Evolutionary conservation across 2,888 invertebrate genomes (phyloP).

Genomic region (Portevinia maculata): DNA sequence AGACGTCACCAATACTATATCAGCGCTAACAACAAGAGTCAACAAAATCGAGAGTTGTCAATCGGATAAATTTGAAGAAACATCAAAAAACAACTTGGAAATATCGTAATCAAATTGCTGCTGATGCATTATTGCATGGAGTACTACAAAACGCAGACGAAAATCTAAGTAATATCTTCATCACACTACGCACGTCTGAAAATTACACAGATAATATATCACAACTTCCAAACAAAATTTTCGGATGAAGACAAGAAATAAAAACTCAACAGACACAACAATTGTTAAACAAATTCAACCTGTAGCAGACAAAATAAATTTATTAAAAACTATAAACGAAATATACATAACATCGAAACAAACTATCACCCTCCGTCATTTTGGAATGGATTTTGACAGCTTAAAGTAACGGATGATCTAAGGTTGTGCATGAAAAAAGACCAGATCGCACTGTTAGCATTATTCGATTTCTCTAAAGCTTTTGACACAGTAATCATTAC

Average conservation of each 20-base stretch:
- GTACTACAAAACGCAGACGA: neutral
- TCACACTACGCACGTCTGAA: neutral
- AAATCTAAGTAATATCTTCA: neutral
- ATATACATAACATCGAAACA: neutral
- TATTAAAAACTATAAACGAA: slow-evolving; percentile 2
- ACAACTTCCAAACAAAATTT: neutral
- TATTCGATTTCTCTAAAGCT: too few species aligned
- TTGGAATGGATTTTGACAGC: neutral
- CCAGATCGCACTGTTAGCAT: too few species aligned
- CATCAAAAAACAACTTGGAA: neutral
- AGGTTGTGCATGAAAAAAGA: too few species aligned
- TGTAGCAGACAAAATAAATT: slow-evolving; percentile 3
- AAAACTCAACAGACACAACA: neutral
- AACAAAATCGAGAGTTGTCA: neutral
- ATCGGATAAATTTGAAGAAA: neutral
- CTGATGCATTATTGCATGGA: neutral
- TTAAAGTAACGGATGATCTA: too few species aligned
- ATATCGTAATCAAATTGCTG: slow-evolving; percentile 4
- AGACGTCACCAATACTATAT: slow-evolving; percentile 1
- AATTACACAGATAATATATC: neutral
- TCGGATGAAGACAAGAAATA: neutral
- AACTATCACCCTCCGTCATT: neutral
- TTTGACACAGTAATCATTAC: too few species aligned
- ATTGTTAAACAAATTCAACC: neutral
- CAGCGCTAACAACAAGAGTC: neutral